phyloP scores from a whole-genome alignment of 2,888 invertebrate species.

The Drosophila niveifrons region DNA sequence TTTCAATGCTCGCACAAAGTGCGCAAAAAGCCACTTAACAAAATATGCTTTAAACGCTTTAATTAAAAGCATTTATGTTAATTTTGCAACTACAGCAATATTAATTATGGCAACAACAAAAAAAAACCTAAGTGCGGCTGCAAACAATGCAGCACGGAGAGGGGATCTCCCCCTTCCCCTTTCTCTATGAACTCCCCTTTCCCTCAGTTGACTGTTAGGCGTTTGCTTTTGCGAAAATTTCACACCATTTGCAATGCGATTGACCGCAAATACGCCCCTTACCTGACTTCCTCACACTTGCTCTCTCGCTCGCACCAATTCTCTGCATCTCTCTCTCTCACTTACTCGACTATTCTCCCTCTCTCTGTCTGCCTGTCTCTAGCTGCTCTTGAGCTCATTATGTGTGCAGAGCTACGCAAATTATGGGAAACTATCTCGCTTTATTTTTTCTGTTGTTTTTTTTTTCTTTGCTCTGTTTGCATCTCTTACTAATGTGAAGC shows the following conservation, averaged over 20 bases:
- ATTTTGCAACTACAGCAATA: slow-evolving; percentile 61
- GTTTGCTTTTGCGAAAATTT: slow-evolving; percentile 51
- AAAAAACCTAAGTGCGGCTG: slow-evolving; percentile 51
- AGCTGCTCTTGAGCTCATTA: slow-evolving; percentile 64
- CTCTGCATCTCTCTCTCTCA: not conserved
- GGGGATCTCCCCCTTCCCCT: not conserved
- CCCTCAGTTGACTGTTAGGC: slow-evolving; percentile 9
- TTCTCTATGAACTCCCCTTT: not conserved
- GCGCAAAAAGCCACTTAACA: slow-evolving; percentile 53
- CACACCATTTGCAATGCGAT: slow-evolving; percentile 74
- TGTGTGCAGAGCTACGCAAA: slow-evolving; percentile 62
- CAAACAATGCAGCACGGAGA: slow-evolving; percentile 51
- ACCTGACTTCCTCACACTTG: slow-evolving; percentile 22
- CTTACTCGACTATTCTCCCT: not conserved
- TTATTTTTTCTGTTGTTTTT: slow-evolving; percentile 42
- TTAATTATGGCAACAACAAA: slow-evolving; percentile 52
- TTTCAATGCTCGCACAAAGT: slow-evolving; percentile 43
- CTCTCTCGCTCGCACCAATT: not conserved
- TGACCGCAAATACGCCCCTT: slow-evolving; percentile 59
- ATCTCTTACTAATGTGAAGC: slow-evolving; percentile 6
- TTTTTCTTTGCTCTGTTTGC: slow-evolving; percentile 46
- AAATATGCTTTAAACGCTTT: slow-evolving; percentile 76
- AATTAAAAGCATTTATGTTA: slow-evolving; percentile 78
- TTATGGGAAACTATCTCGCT: slow-evolving; percentile 75
- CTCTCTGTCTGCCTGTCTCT: slow-evolving; percentile 9